Conservation (phyloP, 2,888 invertebrate genomes). For the Dryadula phaetusa region DNA sequence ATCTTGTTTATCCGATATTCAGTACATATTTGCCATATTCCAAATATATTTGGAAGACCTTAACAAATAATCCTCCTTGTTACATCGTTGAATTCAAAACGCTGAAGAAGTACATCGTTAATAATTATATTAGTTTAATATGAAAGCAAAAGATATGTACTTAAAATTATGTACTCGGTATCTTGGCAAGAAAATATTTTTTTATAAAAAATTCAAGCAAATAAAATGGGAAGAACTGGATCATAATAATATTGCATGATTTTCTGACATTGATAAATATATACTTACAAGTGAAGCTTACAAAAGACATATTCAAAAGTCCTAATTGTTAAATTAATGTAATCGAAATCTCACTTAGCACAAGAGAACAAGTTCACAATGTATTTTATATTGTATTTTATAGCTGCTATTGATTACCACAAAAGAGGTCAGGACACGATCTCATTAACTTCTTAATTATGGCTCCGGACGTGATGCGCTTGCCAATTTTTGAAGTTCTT, state of each 20-base stretch:
- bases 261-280: not conserved
- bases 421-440: slow-evolving; percentile 62
- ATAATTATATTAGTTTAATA: too few relatives aligned
- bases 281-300: not conserved
- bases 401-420: slow-evolving; percentile 64
- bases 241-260: too few relatives aligned
- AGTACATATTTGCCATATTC: slow-evolving; percentile 25
- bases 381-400: slow-evolving; percentile 51
- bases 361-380: not conserved
- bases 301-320: not conserved
- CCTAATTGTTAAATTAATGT: not conserved
- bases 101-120: too few relatives aligned
- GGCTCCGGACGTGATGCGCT: slow-evolving; percentile 67
- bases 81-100: not conserved
- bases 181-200: too few relatives aligned
- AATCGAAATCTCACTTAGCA: not conserved
- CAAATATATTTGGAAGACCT: slow-evolving; percentile 25
- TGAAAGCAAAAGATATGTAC: too few relatives aligned
- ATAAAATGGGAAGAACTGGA: too few relatives aligned
- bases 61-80: slow-evolving; percentile 6
- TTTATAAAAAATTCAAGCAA: too few relatives aligned
- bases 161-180: too few relatives aligned
- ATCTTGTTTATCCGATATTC: slow-evolving; percentile 31
- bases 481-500: slow-evolving; percentile 57
- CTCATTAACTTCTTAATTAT: slow-evolving; percentile 81